phyloP scores from a whole-genome alignment of 2,797 vertebrate species.

The Sardinella longiceps region DNA sequence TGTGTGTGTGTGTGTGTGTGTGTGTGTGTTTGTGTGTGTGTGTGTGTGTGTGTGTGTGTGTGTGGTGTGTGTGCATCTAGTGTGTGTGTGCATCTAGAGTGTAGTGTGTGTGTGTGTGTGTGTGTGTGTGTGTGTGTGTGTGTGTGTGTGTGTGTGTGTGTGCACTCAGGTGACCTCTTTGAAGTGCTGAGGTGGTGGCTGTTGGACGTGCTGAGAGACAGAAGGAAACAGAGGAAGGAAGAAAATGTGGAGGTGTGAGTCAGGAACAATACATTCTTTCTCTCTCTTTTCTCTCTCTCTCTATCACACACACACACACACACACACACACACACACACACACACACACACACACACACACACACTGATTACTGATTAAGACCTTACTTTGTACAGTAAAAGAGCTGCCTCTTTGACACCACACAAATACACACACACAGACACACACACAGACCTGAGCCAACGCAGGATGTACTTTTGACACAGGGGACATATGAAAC shows the following conservation, averaged over 20 bases:
- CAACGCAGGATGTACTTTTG: not conserved
- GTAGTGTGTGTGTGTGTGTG: constrained; percentile 17
- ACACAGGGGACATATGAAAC: not conserved
- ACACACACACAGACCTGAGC: not conserved
- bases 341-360: not conserved
- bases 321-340: too few relatives aligned
- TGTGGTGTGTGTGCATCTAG: constrained; percentile 35
- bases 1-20: not conserved
- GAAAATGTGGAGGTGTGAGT: too few relatives aligned
- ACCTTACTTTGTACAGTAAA: not conserved
- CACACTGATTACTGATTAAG: not conserved
- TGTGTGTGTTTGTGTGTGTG: not conserved
- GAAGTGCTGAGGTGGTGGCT: too few relatives aligned
- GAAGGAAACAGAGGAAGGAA: too few relatives aligned
- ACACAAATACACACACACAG: not conserved
- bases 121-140: constrained; percentile 27
- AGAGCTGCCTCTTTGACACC: not conserved
- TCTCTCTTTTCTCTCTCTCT: too few relatives aligned
- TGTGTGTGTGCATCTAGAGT: not conserved
- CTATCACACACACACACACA: too few relatives aligned
- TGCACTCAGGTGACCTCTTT: too few relatives aligned
- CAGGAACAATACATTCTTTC: too few relatives aligned
- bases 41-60: constrained; percentile 25
- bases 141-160: not conserved
- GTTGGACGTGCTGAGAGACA: too few relatives aligned